phyloP scores from a whole-genome alignment of 2,113 vertebrate genomes.

The Clarias gariepinus region DNA sequence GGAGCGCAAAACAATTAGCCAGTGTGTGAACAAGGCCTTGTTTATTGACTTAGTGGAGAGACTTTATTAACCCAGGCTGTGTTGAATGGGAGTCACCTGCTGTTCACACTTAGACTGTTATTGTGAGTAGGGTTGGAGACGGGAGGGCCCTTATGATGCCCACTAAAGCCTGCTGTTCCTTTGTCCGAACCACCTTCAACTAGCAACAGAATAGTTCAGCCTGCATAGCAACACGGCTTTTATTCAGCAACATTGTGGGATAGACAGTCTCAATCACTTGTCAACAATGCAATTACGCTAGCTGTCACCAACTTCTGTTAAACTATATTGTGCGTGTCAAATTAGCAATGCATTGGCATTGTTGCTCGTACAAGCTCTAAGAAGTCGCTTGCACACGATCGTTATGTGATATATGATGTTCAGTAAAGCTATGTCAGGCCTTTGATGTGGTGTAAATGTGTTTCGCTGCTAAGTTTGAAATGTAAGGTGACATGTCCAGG shows the following conservation, averaged over 20 bases:
- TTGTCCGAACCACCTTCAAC: constrained; percentile 69
- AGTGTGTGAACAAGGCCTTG: constrained; percentile 76
- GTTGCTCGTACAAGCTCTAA: constrained; percentile 14
- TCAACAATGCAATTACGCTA: constrained; percentile 72
- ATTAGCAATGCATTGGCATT: constrained; percentile 35
- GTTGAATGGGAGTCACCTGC: constrained; percentile 78
- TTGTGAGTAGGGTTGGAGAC: constrained; percentile 61
- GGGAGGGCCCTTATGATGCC: constrained; percentile 67
- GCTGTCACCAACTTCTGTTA: constrained; percentile 58
- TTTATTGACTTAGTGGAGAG: constrained; percentile 76
- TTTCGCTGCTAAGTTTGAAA: neutral
- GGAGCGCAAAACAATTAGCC: constrained; percentile 68
- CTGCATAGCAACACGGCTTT: constrained; percentile 71
- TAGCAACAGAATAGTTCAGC: constrained; percentile 65
- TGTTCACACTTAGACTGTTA: constrained; percentile 75
- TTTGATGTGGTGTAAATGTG: constrained; percentile 14
- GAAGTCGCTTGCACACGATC: constrained; percentile 15
- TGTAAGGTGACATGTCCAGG: constrained; percentile 32
- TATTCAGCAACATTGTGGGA: constrained; percentile 66
- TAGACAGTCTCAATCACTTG: constrained; percentile 72
- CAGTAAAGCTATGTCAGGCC: neutral
- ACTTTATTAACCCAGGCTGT: constrained; percentile 76
- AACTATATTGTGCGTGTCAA: constrained; percentile 64
- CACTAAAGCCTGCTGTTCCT: constrained; percentile 66
- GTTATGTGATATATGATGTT: constrained; percentile 1